phyloP scores from a whole-genome alignment of 1,140 invertebrate genomes.

The Orius insidiosus region DNA sequence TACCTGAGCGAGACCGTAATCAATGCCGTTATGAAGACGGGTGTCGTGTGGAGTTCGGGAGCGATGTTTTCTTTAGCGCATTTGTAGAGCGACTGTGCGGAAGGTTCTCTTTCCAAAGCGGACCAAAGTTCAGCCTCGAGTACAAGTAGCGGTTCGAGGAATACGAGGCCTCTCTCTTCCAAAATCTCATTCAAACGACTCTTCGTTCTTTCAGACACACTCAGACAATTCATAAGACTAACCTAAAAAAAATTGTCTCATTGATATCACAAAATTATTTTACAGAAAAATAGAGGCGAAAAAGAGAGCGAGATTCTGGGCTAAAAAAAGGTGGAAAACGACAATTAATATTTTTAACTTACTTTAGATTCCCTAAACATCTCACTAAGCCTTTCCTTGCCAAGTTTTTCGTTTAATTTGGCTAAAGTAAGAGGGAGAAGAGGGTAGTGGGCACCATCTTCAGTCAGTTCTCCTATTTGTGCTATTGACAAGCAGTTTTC shows the following conservation, averaged over 20 bases:
- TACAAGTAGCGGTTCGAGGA: slow-evolving; percentile 76
- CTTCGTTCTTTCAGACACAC: slow-evolving; percentile 72
- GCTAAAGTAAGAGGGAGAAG: slow-evolving; percentile 76
- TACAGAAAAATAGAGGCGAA: too few relatives aligned
- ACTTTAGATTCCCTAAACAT: slow-evolving; percentile 74
- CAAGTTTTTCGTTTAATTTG: slow-evolving; percentile 59
- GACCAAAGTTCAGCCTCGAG: slow-evolving; percentile 79
- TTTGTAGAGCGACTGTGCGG: slow-evolving; percentile 67
- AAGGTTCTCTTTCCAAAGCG: slow-evolving; percentile 67
- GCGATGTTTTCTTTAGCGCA: slow-evolving; percentile 87
- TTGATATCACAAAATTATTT: too few relatives aligned
- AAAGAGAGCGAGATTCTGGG: too few relatives aligned
- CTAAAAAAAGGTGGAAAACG: too few relatives aligned
- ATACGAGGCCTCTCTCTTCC: slow-evolving; percentile 74
- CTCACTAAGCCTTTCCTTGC: slow-evolving; percentile 53
- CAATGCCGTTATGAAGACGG: slow-evolving; percentile 77
- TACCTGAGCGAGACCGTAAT: slow-evolving; percentile 85
- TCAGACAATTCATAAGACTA: slow-evolving; percentile 64
- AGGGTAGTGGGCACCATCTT: slow-evolving; percentile 74
- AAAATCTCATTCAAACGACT: slow-evolving; percentile 72
- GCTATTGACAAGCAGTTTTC: slow-evolving; percentile 48
- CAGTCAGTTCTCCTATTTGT: slow-evolving; percentile 66
- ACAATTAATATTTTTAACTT: too few relatives aligned
- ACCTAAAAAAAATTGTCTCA: too few relatives aligned
- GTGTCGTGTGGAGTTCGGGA: slow-evolving; percentile 54